Evolutionary conservation across 2,888 invertebrate genomes (phyloP).

Genomic region (Netelia virgata): DNA sequence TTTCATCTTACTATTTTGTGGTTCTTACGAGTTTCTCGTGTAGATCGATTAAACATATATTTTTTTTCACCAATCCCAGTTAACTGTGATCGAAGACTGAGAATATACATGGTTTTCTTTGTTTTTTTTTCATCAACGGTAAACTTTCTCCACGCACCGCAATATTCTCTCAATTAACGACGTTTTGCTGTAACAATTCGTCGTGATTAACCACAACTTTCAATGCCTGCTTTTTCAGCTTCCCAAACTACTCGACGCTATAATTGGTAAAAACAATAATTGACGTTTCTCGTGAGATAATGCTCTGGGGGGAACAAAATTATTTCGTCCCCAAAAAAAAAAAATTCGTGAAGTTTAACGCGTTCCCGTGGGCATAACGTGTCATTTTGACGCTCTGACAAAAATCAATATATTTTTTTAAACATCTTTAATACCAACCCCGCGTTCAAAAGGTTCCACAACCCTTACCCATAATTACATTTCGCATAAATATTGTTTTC

Average conservation of each 20-base stretch:
- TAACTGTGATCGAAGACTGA: background rate
- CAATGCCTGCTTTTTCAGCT: background rate
- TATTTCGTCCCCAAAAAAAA: constrained; percentile 16
- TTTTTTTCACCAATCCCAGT: background rate
- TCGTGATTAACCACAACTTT: constrained; percentile 19
- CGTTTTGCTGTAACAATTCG: constrained; percentile 17
- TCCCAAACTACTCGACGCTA: background rate
- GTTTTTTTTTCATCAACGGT: background rate
- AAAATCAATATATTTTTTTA: no score
- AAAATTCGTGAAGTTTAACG: constrained; percentile 41
- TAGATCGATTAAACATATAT: background rate
- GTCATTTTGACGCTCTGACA: background rate
- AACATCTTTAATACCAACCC: no score
- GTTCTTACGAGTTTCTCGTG: constrained; percentile 30
- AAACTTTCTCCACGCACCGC: constrained; percentile 39
- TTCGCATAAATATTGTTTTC: no score
- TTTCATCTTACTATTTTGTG: constrained; percentile 58
- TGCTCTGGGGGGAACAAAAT: background rate
- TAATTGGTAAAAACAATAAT: background rate
- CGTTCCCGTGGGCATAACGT: constrained; percentile 19
- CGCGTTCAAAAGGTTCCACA: no score
- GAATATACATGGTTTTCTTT: background rate
- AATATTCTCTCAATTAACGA: constrained; percentile 5
- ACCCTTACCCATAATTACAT: no score
- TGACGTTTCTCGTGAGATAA: background rate